phyloP scores from a whole-genome alignment of 92 coral and sea anemone species.

The Pocillopora grandis region DNA sequence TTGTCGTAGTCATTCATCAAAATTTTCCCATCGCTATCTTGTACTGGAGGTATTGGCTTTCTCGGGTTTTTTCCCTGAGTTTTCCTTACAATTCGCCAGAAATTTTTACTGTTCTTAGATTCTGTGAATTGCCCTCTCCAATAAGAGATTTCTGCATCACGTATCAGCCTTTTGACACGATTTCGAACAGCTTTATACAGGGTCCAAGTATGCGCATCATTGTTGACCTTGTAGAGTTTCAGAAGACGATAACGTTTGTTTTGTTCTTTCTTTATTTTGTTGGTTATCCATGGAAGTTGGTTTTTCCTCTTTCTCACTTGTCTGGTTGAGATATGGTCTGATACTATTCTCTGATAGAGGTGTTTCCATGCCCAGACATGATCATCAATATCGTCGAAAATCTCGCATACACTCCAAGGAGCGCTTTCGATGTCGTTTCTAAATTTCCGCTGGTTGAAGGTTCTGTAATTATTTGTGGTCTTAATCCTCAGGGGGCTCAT shows the following conservation, averaged over 20 bases:
- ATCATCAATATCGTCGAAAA: constrained; percentile 30
- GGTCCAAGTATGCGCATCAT: constrained; percentile 15
- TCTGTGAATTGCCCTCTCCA: constrained; percentile 30
- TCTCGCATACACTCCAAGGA: constrained; percentile 37
- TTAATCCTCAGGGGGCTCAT: not conserved
- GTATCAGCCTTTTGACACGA: constrained; percentile 26
- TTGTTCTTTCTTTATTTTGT: constrained; percentile 32
- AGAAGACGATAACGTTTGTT: constrained; percentile 25
- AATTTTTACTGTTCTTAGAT: constrained; percentile 23
- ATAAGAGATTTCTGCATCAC: constrained; percentile 21
- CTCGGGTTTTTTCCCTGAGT: constrained; percentile 22
- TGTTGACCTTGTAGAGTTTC: constrained; percentile 21
- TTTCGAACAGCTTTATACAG: constrained; percentile 23
- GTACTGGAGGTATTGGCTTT: constrained; percentile 32
- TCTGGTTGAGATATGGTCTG: constrained; percentile 37
- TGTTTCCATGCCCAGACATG: constrained; percentile 41
- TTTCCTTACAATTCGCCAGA: constrained; percentile 32
- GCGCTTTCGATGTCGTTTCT: constrained; percentile 34
- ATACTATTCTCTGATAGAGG: constrained; percentile 26
- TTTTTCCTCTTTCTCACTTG: constrained; percentile 27
- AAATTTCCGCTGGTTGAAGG: constrained; percentile 22
- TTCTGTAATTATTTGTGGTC: constrained; percentile 17
- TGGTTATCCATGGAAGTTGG: constrained; percentile 37
- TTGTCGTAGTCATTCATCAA: constrained; percentile 29
- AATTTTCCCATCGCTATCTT: constrained; percentile 26